Conservation (phyloP, 1,140 invertebrate species). For the Leucophenga varia region DNA sequence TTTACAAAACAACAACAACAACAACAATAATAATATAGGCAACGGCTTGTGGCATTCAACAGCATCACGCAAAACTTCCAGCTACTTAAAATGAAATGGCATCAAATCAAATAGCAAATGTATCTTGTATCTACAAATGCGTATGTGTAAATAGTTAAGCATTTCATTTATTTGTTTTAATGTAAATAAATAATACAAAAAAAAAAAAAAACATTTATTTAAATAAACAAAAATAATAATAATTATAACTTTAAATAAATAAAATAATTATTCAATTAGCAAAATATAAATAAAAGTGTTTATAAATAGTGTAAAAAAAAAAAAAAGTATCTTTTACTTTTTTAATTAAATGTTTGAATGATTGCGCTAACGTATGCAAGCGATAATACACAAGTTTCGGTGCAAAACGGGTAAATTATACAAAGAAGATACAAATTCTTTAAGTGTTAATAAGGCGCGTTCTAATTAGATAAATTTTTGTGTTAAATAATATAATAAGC, state of each 20-base stretch:
- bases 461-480: not conserved
- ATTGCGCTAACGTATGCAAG: too few relatives aligned
- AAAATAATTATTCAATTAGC: conserved; percentile 3
- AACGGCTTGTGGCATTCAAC: too few relatives aligned
- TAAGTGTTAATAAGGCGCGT: conserved; percentile 4
- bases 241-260: conserved; percentile 9
- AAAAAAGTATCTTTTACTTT: too few relatives aligned
- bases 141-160: conserved; percentile 23
- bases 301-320: too few relatives aligned
- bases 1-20: too few relatives aligned
- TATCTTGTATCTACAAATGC: too few relatives aligned
- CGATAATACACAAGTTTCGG: conserved; percentile 54
- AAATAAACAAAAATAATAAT: conserved; percentile 11
- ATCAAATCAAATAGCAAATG: too few relatives aligned
- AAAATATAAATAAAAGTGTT: too few relatives aligned
- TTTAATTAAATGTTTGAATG: not conserved
- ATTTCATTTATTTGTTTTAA: conserved; percentile 18
- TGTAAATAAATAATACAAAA: too few relatives aligned
- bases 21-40: too few relatives aligned
- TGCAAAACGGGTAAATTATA: conserved; percentile 52
- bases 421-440: conserved; percentile 11
- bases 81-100: too few relatives aligned
- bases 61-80: too few relatives aligned
- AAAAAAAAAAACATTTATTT: conserved; percentile 6
- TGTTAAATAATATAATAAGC: not conserved